Evolutionary conservation across 2,888 invertebrate species (phyloP).

Genomic region (Syrista parreyssii): DNA sequence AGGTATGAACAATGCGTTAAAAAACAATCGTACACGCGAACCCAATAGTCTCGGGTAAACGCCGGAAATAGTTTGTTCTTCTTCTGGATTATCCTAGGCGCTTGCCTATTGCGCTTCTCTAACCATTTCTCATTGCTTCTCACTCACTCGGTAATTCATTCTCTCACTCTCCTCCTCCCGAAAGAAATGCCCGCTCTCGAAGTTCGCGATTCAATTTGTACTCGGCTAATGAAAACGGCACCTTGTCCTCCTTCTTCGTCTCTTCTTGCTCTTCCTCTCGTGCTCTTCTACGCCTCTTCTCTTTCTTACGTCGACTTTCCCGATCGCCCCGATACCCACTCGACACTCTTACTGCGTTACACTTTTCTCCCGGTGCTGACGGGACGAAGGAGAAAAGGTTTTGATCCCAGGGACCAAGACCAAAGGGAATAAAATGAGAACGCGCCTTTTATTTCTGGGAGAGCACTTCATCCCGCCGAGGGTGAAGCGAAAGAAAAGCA

Average conservation of each 20-base stretch:
- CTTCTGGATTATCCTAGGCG: too few species aligned
- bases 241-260: not conserved
- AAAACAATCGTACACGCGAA: too few species aligned
- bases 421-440: conserved; percentile 45
- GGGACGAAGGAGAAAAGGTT: not conserved
- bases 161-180: conserved; percentile 7
- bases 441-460: conserved; percentile 38
- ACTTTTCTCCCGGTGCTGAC: not conserved
- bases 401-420: too few species aligned
- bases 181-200: not conserved
- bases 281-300: not conserved
- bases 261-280: conserved; percentile 4
- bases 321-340: conserved; percentile 5
- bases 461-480: conserved; percentile 1
- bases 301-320: conserved; percentile 9
- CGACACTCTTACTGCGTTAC: not conserved
- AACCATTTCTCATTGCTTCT: not conserved
- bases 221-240: not conserved
- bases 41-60: too few species aligned
- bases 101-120: too few species aligned
- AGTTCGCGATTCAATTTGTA: not conserved
- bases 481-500: not conserved
- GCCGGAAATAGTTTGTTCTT: too few species aligned
- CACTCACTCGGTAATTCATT: not conserved
- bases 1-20: too few species aligned